Conservation (phyloP, 2,113 vertebrate species). For the Rhinichthys klamathensis region DNA sequence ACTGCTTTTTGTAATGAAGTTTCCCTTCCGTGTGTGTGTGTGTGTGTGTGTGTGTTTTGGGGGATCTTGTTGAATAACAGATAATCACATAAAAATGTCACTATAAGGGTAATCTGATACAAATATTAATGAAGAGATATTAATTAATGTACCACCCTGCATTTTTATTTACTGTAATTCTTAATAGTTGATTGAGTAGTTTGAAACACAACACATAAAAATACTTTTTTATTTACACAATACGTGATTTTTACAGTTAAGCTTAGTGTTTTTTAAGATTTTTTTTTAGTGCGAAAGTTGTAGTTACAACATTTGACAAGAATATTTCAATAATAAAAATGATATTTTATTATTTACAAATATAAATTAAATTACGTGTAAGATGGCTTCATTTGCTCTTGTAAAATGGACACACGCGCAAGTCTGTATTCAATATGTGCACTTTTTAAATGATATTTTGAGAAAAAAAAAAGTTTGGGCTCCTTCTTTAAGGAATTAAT, state of each 20-base stretch:
- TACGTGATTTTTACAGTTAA: too few relatives aligned
- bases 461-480: not conserved
- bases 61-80: not conserved
- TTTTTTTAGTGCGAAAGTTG: too few relatives aligned
- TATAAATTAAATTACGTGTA: not conserved
- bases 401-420: too few relatives aligned
- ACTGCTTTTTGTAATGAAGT: not conserved
- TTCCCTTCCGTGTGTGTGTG: not conserved
- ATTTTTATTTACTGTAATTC: too few relatives aligned
- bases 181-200: too few relatives aligned
- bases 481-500: not conserved
- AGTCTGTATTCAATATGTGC: too few relatives aligned
- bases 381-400: not conserved
- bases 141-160: too few relatives aligned
- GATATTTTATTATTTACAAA: not conserved
- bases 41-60: too few relatives aligned
- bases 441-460: not conserved
- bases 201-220: too few relatives aligned
- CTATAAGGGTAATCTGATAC: not conserved
- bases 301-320: not conserved
- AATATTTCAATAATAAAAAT: not conserved
- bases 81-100: not conserved
- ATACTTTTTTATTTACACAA: too few relatives aligned
- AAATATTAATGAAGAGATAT: not conserved
- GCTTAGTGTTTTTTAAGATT: too few relatives aligned